Base-by-base conservation (phyloP, 2,797 vertebrate species). In the Salarias fasciatus region DNA sequence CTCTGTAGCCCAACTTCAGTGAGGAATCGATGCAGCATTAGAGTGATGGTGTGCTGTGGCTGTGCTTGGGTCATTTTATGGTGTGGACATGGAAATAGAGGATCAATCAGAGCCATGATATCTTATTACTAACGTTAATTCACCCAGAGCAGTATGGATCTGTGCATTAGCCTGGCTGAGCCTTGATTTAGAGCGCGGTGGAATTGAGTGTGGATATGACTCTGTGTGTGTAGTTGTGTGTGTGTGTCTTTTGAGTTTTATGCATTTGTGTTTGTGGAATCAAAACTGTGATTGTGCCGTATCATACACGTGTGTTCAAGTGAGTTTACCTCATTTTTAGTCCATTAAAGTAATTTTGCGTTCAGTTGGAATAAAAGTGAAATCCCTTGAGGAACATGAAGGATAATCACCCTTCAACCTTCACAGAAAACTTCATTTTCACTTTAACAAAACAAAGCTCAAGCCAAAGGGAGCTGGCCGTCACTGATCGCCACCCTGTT, bases 81-180 rank as follows among this genome's bases (percentile, higher is more conserved):
- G 95, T 92, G 92, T 88, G 94, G 94, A 94, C 88, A 90, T 89
- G 82, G 86, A 89, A 89, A 88, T 86, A 80, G 86, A 93, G 93
- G 93, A 98, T 98, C 96, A 97, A 96, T 97, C 95, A 95, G 92
- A 93, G 93, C 92, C 94, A 94, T 96, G 95, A 96, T 97, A 95
- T 95, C 95, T 97, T 97, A 96, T 97, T 96, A 97, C 95, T 96
- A 95, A 95, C 90, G 91, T 95, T 96, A 97, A 97, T 97, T 98
- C 95, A 97, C 95, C 95, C 94, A 94, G 94, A 95, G 94, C 92
- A 75, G 92, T 95, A 95, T 92, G 87, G 94, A 96, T 96, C 94
- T 89, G 87, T 94, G 93, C 95, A 93, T 94, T 89, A 88, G 94
- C 93, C 92, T 88, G 89, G 91, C 91, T 64, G 75, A 86, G 80